Evolutionary conservation across 1,140 invertebrate species (phyloP), one percentile per base, ranked within the genome.

Genomic region (Solen grandis): DNA sequence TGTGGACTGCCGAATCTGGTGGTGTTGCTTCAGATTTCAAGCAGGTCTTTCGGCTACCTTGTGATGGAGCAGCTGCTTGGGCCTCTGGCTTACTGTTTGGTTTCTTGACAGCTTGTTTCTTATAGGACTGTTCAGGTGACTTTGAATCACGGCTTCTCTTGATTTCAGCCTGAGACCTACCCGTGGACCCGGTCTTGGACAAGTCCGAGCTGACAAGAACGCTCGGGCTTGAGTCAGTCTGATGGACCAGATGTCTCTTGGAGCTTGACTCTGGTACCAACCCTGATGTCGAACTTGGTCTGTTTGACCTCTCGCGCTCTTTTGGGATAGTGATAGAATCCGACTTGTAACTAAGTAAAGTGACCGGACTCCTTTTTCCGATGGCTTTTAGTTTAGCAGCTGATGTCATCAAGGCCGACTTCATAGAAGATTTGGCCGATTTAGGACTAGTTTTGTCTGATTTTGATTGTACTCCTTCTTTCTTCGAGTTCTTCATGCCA

Each of bases 321-420:
- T 78, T 65, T 29, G 75, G 75, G 25, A 78, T 69, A 57, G 60
- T 78, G 1, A 78, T 78, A 27, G 75, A 78, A 31, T 78, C 33
- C 14, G 75, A 78, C 38, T 69, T 68, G 54, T 78, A 78, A 33
- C 75, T 78, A 8, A 78, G 19, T 22, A 78, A 35, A 3, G 35
- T 69, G 0, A 78, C 75, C 22, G 75, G 75, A 69, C 65, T 78
- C 25, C 55, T 68, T 2, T 22, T 54, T 25, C 75, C 63, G 8
- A 78, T 55, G 29, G 75, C 22, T 60, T 78, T 78, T 35, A 78
- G 25, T 60, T 78, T 78, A 22, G 75, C 75, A 59, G 75, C 75
- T 55, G 75, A 78, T 29, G 75, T 57, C 16, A 78, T 29, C 16
- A 78, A n/a, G n/a, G 75, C 75, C 33, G 75, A 69, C 52, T 66